Base-by-base conservation (phyloP, 2,797 vertebrate genomes). In the Moxostoma hubbsi region DNA sequence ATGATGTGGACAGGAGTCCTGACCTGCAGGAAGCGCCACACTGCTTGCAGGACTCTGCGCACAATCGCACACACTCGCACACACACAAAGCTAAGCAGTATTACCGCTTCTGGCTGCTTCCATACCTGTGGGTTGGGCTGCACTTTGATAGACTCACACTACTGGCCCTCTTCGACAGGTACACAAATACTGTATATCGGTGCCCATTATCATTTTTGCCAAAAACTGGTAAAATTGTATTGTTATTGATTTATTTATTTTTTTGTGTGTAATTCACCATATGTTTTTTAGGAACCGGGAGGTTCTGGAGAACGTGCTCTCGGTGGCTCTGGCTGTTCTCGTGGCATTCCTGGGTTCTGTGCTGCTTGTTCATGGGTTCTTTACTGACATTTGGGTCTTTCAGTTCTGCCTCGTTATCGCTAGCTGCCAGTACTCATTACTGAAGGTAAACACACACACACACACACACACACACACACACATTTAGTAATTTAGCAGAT, bases 391-490 rank as follows among this genome's bases (percentile, higher is more conserved):
- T 89, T 99, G 97, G 97, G 96, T 99, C 87, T 98, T 98, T 92
- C 97, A 97, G 93, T 98, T 99, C 92, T 99, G 98, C 93, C 94
- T 99, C 81, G 98, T 99, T 87, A 98, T 99, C 86, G 97, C 98
- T 76, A 98, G 97, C 88, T 99, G 97, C 94, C 98, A 99, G 73
- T 99, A 99, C 92, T 99, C 98, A 0, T 92, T 99, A 68, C 90
- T 99, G 46, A 99, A 99, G 96, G 98, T 99, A 92, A 89, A 77
- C 50, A 51, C 7, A 6, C 62, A 66, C 13, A 11, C 10, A 63
- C 15, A 36, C 7, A 6, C 61, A 66, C 13, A 11, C 10, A 63
- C 15, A 36, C 36, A 36, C 36, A 36, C 36, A 36, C 36, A 36
- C 36, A 36, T 36, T 36, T 36, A 36, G 36, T 36, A 36, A 36